Percentiles rank a stretch among this genome's conserved stretches.
These are phyloP conservation scores for Xestoiulus laeticollis DNA, from an alignment of 2,888 invertebrate species.

Conservation along the genomic window DNA sequence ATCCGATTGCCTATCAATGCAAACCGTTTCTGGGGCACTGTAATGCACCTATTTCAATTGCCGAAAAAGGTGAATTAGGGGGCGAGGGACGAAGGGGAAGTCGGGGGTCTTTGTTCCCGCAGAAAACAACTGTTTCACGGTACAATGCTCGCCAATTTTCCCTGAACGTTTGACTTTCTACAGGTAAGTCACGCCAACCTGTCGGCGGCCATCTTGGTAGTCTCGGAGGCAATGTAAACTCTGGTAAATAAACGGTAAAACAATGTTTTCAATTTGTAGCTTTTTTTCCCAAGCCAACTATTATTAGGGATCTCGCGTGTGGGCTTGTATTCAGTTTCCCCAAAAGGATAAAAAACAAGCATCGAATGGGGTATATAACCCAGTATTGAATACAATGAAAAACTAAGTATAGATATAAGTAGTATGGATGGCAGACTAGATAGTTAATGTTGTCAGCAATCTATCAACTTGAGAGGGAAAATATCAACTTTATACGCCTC, in stretches of 20 bases:
- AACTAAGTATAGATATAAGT: background rate
- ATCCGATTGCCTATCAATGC: background rate
- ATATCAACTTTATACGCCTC: background rate
- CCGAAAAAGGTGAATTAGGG: conserved; percentile 1
- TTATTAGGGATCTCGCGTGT: background rate
- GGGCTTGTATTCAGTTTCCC: background rate
- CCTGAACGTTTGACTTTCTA: conserved; percentile 14
- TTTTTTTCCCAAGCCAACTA: background rate
- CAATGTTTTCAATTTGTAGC: background rate
- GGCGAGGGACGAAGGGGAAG: background rate
- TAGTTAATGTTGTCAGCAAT: background rate
- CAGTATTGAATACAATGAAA: background rate
- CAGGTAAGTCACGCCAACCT: conserved; percentile 27
- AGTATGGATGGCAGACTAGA: background rate
- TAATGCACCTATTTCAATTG: background rate
- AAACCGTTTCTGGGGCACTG: background rate
- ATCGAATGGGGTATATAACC: background rate
- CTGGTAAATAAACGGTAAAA: background rate
- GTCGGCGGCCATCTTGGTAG: background rate
- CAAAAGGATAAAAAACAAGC: background rate
- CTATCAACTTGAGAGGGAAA: background rate
- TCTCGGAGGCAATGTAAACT: conserved; percentile 8
- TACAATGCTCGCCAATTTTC: background rate
- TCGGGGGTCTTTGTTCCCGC: conserved; percentile 3
- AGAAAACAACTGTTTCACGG: background rate